Evolutionary conservation across 2,888 invertebrate species (phyloP).

Genomic region (Mantis religiosa): DNA sequence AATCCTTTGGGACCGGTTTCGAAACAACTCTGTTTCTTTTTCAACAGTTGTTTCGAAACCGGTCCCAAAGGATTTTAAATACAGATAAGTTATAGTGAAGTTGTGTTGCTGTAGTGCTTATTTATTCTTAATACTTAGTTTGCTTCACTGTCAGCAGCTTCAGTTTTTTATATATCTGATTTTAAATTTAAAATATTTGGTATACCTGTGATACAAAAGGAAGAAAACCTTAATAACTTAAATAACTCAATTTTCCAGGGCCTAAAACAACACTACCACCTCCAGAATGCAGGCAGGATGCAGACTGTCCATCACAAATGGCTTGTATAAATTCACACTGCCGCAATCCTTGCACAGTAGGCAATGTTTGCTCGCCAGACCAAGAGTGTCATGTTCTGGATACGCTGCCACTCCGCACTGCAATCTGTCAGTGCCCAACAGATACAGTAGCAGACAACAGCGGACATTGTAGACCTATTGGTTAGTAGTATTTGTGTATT

Average conservation of each 20-base stretch:
- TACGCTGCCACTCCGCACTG: conserved; percentile 73
- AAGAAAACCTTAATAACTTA: too few relatives aligned
- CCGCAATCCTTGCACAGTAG: conserved; percentile 67
- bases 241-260: conserved; percentile 25
- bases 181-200: too few relatives aligned
- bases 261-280: conserved; percentile 37
- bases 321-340: conserved; percentile 76
- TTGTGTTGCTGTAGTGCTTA: too few relatives aligned
- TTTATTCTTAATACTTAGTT: too few relatives aligned
- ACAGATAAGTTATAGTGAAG: too few relatives aligned
- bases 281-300: conserved; percentile 68
- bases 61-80: too few relatives aligned
- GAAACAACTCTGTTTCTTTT: too few relatives aligned
- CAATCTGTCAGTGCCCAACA: conserved; percentile 81
- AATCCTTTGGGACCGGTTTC: too few relatives aligned
- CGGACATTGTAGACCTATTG: conserved; percentile 62
- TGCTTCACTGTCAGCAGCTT: too few relatives aligned
- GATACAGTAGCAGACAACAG: conserved; percentile 71
- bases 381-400: conserved; percentile 77
- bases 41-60: too few relatives aligned
- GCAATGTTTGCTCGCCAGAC: conserved; percentile 67
- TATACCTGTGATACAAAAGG: too few relatives aligned
- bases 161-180: too few relatives aligned
- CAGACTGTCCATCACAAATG: conserved; percentile 68
- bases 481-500: conserved; percentile 36